phyloP scores from a whole-genome alignment of 2,113 vertebrate genomes.

The Gnathonemus echidnorhynchus region DNA sequence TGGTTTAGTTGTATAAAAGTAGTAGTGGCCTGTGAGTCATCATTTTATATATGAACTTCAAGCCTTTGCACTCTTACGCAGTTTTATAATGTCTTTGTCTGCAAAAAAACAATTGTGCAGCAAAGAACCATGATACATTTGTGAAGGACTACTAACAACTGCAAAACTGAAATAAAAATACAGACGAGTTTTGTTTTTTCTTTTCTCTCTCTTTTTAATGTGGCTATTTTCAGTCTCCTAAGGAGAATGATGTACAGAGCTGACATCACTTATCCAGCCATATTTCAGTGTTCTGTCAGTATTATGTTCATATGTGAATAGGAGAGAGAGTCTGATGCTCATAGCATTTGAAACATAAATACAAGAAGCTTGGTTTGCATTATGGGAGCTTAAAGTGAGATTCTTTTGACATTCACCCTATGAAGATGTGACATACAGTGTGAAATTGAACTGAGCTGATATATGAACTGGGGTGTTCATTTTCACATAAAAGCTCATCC shows the following conservation, averaged over 20 bases:
- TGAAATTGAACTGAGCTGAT: conserved; percentile 5
- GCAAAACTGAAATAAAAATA: not conserved
- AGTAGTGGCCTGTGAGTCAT: not conserved
- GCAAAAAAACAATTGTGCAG: not conserved
- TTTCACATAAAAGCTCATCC: conserved; percentile 8
- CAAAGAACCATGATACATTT: not conserved
- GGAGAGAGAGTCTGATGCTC: not conserved
- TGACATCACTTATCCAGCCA: not conserved
- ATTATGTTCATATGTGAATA: not conserved
- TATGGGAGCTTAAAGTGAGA: not conserved
- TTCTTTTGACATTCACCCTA: not conserved
- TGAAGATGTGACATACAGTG: not conserved
- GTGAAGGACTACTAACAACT: not conserved
- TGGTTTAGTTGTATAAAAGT: not conserved
- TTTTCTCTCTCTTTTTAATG: not conserved
- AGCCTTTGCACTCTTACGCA: not conserved
- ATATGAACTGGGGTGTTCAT: conserved; percentile 7
- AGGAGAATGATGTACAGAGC: not conserved
- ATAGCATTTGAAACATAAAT: not conserved
- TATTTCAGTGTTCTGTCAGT: not conserved
- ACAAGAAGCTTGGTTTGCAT: not conserved
- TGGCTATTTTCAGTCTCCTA: not conserved
- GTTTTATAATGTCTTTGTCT: not conserved
- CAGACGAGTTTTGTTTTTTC: not conserved
- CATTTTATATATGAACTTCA: not conserved